Evolutionary conservation across 2,888 invertebrate species (phyloP).

Genomic region (Cactoblastis cactorum): DNA sequence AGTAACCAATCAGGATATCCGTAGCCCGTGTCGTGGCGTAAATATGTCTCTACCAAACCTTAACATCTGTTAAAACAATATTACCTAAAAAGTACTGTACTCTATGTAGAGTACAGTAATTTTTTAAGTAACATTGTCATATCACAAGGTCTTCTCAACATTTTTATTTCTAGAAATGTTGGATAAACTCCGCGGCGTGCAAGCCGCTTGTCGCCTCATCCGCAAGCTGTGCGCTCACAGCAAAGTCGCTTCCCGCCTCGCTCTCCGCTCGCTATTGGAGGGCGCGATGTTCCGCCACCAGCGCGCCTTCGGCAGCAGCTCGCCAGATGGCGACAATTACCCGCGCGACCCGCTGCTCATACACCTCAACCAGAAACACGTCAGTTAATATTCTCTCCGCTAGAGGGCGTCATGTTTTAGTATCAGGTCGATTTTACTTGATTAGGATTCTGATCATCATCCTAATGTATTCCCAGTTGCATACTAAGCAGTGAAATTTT

Average conservation of each 20-base stretch:
- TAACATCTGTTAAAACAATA: too few species aligned
- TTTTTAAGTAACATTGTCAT: too few species aligned
- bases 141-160: background rate
- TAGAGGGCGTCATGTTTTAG: background rate
- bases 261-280: conserved; percentile 85
- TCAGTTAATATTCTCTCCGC: background rate
- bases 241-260: conserved; percentile 85
- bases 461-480: conserved; percentile 14
- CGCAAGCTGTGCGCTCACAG: conserved; percentile 82
- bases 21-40: too few species aligned
- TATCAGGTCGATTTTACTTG: background rate
- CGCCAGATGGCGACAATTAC: conserved; percentile 18
- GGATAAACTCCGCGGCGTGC: conserved; percentile 81
- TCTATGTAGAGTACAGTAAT: too few species aligned
- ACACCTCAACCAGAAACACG: conserved; percentile 84
- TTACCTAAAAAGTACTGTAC: too few species aligned
- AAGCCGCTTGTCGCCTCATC: conserved; percentile 81
- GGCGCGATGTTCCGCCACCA: conserved; percentile 85
- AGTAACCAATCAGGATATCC: too few species aligned
- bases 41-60: too few species aligned
- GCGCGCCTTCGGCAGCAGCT: conserved; percentile 83
- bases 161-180: conserved; percentile 70
- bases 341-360: conserved; percentile 40
- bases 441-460: conserved; percentile 18
- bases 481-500: too few species aligned